Evolutionary conservation across 2,797 vertebrate species (phyloP), one percentile per base, ranked within the genome.

Genomic region (Anguilla obscura): DNA sequence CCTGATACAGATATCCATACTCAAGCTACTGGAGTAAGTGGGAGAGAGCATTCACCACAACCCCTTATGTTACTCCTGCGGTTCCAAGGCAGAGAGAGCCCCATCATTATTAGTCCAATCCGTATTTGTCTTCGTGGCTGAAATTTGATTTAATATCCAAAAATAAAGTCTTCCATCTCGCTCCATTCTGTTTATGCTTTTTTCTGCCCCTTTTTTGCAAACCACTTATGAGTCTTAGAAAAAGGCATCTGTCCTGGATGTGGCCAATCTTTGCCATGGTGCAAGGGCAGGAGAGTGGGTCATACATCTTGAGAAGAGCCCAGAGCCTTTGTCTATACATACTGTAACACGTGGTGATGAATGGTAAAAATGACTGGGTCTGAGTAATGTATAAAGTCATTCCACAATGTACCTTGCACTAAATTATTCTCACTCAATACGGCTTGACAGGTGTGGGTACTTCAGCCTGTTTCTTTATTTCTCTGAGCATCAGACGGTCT

Each of bases 381-480:
- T 84, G 80, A 89, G 91, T 92, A 91, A 92, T 91, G 90, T 89
- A 90, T 91, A 91, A 93, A 91, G 92, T 93, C 89, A 92, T 91
- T 92, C 88, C 91, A 92, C 92, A 92, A 92, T 91, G 90, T 91
- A 91, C 89, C 90, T 90, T 89, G 89, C 88, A 90, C 92, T 94
- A 93, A 95, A 95, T 95, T 93, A 94, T 88, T 89, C 89, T 92
- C 90, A 90, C 92, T 95, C 92, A 91, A 94, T 94, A 95, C 94
- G 93, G 93, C 93, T 93, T 94, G 94, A 95, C 95, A 95, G 91
- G 91, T 94, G 94, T 94, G 89, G 89, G 92, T 93, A 94, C 92
- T 94, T 95, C 94, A 93, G 92, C 88, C 90, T 80, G 90, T 91
- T 94, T 94, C 94, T 95, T 95, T 95, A 94, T 95, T 94, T 94